Evolutionary conservation across 1,140 invertebrate species (phyloP).

Genomic region (Choristoneura fumiferana): DNA sequence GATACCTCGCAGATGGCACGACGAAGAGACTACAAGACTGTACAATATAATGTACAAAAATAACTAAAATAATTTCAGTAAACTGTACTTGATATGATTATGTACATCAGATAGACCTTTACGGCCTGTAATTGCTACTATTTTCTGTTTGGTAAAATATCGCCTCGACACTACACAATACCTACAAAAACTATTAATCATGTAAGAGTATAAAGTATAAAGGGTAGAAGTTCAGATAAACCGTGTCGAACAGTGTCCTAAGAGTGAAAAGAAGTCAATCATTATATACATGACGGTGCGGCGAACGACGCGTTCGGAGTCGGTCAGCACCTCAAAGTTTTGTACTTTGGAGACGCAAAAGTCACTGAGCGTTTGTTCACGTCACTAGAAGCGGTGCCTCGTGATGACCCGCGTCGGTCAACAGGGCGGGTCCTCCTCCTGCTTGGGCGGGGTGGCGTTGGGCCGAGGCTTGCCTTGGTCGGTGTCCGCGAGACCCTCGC

Average conservation of each 20-base stretch:
- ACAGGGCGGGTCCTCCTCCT: constrained; percentile 56
- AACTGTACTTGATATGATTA: constrained; percentile 72
- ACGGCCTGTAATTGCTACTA: constrained; percentile 32
- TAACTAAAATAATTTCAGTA: constrained; percentile 51
- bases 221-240: constrained; percentile 26
- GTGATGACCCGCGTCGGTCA: constrained; percentile 55
- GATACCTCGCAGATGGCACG: constrained; percentile 68
- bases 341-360: constrained; percentile 56
- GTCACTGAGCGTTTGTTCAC: constrained; percentile 55
- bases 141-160: constrained; percentile 32
- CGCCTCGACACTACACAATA: constrained; percentile 4
- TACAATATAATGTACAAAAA: constrained; percentile 57
- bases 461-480: constrained; percentile 28
- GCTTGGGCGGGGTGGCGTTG: constrained; percentile 31
- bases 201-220: constrained; percentile 29
- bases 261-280: constrained; percentile 22
- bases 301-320: not conserved
- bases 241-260: constrained; percentile 28
- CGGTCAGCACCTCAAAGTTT: constrained; percentile 42
- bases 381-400: constrained; percentile 36
- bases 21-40: constrained; percentile 56
- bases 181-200: constrained; percentile 21
- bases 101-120: constrained; percentile 45
- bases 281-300: constrained; percentile 26
- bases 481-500: constrained; percentile 38